Conservation (phyloP, 2,797 vertebrate species). For the Glossophaga mutica region DNA sequence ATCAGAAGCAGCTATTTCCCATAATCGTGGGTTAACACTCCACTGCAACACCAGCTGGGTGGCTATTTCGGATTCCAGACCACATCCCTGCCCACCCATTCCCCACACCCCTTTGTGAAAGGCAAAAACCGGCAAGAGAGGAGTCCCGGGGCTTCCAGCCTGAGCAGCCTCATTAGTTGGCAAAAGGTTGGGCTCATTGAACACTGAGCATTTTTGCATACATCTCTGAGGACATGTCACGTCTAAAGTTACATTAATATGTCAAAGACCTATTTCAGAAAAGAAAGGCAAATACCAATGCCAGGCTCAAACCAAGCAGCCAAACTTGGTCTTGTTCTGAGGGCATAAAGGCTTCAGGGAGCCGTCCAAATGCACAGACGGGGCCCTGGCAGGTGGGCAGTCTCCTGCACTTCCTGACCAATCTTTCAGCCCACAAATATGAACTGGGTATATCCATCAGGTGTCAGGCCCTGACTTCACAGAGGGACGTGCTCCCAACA, state of each 20-base stretch:
- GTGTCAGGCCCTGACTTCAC: not conserved
- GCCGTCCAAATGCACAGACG: not conserved
- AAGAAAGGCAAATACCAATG: not conserved
- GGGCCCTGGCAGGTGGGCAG: not conserved
- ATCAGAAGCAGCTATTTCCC: not conserved
- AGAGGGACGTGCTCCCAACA: not conserved
- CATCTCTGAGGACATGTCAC: conserved; percentile 4
- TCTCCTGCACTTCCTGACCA: not conserved
- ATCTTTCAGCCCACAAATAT: not conserved
- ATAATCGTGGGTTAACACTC: not conserved
- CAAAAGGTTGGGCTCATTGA: not conserved
- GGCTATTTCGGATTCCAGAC: not conserved
- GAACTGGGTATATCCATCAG: not conserved
- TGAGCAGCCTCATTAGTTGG: not conserved
- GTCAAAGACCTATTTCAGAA: conserved; percentile 44
- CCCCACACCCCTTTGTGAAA: not conserved
- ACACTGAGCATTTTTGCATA: not conserved
- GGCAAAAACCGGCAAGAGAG: not conserved
- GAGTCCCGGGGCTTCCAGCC: not conserved
- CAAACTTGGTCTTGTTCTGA: not conserved
- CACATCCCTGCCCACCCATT: not conserved
- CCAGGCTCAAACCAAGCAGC: not conserved
- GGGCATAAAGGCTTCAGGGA: not conserved
- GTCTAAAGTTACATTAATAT: not conserved
- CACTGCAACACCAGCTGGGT: not conserved